Evolutionary conservation across 2,888 invertebrate genomes (phyloP), one percentile per base, ranked within the genome.

Genomic region (Pachliopta kotzebuea): DNA sequence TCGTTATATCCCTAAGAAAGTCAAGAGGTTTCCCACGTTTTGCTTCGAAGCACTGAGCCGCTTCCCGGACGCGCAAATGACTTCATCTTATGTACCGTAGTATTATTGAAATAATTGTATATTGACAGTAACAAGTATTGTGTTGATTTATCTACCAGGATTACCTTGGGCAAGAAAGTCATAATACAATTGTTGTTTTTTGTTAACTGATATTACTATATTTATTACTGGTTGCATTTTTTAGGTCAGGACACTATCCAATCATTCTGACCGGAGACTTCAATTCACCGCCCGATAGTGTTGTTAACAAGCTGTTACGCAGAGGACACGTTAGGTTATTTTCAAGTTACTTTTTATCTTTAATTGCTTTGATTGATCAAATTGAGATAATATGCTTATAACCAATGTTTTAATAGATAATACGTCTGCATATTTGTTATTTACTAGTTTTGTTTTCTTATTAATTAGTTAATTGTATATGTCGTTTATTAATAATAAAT

Each of bases 261-360:
- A 93, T 97, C 7, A 94, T 99, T 67, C 72, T 99, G 67, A 96
- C 97, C 6, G 99, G 99, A 0, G 99, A 99, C 85, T 96, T 99
- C 68, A 99, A 99, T 85, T 94, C 96, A 2, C 90, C 93, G 64
- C 97, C 98, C 0, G 83, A 93, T 54, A 95, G 96, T 52, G 93
- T 94, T 2, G 93, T 97, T 0, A 94, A 96, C 74, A 85, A 93
- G 63, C 93, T 97, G 56, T 83, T 98, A 58, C 93, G 93, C 0
- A 86, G 86, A 26, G 96, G 97, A 20, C 75, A 79, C 56, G 89
- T 96, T 72, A 83, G 82, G 90, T 90, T 42, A 59, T 9, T 50
- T 58, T 21, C 59, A 23, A 45, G 45, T 58, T 45, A n/a, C 37
- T 45, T 45, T 45, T 45, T 45, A 45, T n/a, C 1, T 45, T 45